These are phyloP conservation scores for Holacanthus passer DNA, from an alignment of 2,113 vertebrate species.

Conservation along the genomic window DNA sequence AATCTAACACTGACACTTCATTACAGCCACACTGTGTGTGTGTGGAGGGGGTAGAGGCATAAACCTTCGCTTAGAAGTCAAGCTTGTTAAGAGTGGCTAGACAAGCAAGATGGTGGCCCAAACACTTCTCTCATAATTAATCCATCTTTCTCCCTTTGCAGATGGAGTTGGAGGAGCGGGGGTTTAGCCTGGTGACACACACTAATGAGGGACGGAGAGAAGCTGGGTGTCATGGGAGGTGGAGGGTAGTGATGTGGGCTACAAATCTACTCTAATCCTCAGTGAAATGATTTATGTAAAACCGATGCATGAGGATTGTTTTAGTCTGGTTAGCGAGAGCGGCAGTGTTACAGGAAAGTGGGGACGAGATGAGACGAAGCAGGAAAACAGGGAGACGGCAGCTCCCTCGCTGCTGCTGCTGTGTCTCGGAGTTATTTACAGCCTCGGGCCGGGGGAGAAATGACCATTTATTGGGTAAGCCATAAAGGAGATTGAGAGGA, in stretches of 20 bases:
- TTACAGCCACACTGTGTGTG: slow-evolving; percentile 64
- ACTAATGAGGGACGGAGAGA: slow-evolving; percentile 33
- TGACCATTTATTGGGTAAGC: slow-evolving; percentile 79
- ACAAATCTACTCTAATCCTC: slow-evolving; percentile 53
- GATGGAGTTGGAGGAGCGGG: slow-evolving; percentile 6
- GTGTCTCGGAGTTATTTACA: slow-evolving; percentile 73
- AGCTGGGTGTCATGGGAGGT: slow-evolving; percentile 29
- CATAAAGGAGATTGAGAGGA: slow-evolving; percentile 82
- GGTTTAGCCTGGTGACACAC: slow-evolving; percentile 51
- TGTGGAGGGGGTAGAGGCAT: slow-evolving; percentile 12
- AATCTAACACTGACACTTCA: slow-evolving; percentile 80
- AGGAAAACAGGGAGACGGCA: slow-evolving; percentile 42
- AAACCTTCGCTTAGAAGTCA: slow-evolving; percentile 68
- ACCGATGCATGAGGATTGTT: slow-evolving; percentile 24
- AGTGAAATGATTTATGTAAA: slow-evolving; percentile 52
- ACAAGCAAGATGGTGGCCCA: slow-evolving; percentile 50
- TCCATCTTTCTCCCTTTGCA: slow-evolving; percentile 51
- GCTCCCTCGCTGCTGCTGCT: slow-evolving; percentile 44
- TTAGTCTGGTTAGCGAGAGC: slow-evolving; percentile 33
- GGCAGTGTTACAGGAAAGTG: slow-evolving; percentile 1
- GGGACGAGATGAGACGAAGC: slow-evolving; percentile 5
- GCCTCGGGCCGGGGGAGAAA: slow-evolving; percentile 65
- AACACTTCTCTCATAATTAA: slow-evolving; percentile 65
- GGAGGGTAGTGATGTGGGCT: slow-evolving; percentile 31
- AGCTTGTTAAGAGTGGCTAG: slow-evolving; percentile 63